phyloP scores from a whole-genome alignment of 2,888 invertebrate genomes.

The Amphiduros pacificus region DNA sequence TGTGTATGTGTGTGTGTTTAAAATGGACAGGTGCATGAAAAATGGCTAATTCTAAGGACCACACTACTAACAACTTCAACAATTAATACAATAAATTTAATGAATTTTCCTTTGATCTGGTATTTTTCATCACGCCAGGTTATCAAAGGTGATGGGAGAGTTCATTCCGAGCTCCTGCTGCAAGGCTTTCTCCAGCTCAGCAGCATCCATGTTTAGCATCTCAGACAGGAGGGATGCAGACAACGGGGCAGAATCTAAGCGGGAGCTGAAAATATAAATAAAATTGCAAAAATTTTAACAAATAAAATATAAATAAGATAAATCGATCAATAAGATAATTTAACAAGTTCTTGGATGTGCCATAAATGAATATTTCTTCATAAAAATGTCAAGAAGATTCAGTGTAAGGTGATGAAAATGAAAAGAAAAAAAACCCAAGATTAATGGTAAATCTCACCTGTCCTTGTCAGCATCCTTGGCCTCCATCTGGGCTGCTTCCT shows the following conservation, averaged over 20 bases:
- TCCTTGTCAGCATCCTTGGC: conserved; percentile 2
- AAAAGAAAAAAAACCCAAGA: not conserved
- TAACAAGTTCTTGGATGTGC: not conserved
- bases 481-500: conserved; percentile 27
- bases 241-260: conserved; percentile 22
- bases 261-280: conserved; percentile 3
- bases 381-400: not conserved
- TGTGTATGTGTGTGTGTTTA: too few relatives aligned
- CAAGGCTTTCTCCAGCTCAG: not conserved
- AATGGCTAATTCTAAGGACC: too few relatives aligned
- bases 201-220: conserved; percentile 17
- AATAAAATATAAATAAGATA: not conserved
- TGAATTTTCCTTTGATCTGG: too few relatives aligned
- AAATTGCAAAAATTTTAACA: not conserved
- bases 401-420: too few relatives aligned
- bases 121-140: too few relatives aligned
- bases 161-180: too few relatives aligned
- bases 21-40: too few relatives aligned
- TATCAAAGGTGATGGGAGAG: too few relatives aligned
- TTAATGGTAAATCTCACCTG: conserved; percentile 5
- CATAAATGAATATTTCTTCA: not conserved
- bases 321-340: not conserved
- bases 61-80: too few relatives aligned
- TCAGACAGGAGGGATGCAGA: conserved; percentile 30
- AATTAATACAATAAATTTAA: too few relatives aligned